Evolutionary conservation across 2,113 vertebrate species (phyloP).

Genomic region (Xyliphius kryptos): DNA sequence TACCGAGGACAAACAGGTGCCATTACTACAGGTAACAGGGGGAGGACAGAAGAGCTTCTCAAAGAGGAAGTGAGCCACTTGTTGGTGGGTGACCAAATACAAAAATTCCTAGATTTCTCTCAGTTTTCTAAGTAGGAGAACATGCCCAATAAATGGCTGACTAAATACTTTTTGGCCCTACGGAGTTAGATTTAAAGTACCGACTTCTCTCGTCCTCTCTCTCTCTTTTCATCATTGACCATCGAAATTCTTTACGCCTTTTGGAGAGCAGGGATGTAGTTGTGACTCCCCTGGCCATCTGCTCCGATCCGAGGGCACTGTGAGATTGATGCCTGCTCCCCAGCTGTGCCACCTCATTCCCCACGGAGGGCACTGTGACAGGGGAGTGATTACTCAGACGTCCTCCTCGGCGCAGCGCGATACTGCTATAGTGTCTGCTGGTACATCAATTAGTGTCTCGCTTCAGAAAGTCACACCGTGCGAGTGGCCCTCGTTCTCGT

Average conservation of each 20-base stretch:
- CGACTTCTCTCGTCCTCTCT: not conserved
- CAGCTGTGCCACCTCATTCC: constrained; percentile 68
- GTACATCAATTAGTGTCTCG: constrained; percentile 35
- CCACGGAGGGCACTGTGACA: constrained; percentile 18
- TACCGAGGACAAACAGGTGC: no score
- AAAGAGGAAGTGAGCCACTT: no score
- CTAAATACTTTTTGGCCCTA: no score
- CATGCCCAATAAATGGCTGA: no score
- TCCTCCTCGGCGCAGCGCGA: constrained; percentile 17
- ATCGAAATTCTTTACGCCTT: constrained; percentile 58
- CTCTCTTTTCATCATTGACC: constrained; percentile 35
- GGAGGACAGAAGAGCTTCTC: no score
- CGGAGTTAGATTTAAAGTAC: no score
- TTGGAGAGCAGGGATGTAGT: constrained; percentile 51
- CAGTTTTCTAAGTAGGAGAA: no score
- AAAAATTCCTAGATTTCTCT: no score
- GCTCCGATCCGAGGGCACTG: constrained; percentile 56
- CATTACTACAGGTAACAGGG: no score
- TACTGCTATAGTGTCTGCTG: constrained; percentile 10
- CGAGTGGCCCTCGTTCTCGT: not conserved
- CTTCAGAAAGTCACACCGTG: constrained; percentile 34
- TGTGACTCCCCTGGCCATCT: constrained; percentile 41
- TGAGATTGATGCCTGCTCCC: constrained; percentile 66
- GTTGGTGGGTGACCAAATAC: no score
- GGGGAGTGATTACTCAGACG: constrained; percentile 32